phyloP scores from a whole-genome alignment of 2,113 vertebrate genomes.

The Bos indicus region DNA sequence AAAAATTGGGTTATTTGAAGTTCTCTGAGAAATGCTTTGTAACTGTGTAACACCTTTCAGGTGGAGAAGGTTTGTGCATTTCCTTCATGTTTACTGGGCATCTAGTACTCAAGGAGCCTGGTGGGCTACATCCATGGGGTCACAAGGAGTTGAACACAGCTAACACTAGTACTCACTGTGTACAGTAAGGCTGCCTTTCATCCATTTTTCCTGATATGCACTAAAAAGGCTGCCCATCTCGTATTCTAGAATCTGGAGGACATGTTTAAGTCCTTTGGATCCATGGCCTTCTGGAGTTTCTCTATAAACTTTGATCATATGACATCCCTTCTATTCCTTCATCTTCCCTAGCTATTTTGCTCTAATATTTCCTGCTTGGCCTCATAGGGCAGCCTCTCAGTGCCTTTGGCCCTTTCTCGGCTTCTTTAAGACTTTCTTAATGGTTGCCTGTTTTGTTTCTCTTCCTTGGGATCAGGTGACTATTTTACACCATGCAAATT shows the following conservation, averaged over 20 bases:
- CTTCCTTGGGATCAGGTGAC: constrained; percentile 26
- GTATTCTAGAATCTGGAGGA: not conserved
- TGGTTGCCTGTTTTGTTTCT: constrained; percentile 23
- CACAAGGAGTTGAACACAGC: not conserved
- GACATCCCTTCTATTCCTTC: constrained; percentile 28
- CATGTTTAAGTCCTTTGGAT: not conserved
- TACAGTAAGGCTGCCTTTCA: not conserved
- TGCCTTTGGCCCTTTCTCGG: not conserved
- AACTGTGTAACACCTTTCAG: not conserved
- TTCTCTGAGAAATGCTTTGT: constrained; percentile 21
- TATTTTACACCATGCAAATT: not conserved
- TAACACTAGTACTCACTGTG: not conserved
- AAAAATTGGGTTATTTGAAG: not conserved
- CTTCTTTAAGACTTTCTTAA: constrained; percentile 46
- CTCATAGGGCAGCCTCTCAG: not conserved
- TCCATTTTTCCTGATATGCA: not conserved
- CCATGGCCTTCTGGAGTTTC: constrained; percentile 11
- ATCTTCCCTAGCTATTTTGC: not conserved
- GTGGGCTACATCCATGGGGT: not conserved
- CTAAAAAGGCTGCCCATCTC: not conserved
- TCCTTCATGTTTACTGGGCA: not conserved
- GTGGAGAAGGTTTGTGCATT: not conserved
- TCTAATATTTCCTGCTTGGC: constrained; percentile 34
- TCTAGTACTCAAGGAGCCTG: not conserved
- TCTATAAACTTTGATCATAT: constrained; percentile 25